Evolutionary conservation across 2,797 vertebrate genomes (phyloP), one percentile per base, ranked within the genome.

Genomic region (Miichthys miiuy): DNA sequence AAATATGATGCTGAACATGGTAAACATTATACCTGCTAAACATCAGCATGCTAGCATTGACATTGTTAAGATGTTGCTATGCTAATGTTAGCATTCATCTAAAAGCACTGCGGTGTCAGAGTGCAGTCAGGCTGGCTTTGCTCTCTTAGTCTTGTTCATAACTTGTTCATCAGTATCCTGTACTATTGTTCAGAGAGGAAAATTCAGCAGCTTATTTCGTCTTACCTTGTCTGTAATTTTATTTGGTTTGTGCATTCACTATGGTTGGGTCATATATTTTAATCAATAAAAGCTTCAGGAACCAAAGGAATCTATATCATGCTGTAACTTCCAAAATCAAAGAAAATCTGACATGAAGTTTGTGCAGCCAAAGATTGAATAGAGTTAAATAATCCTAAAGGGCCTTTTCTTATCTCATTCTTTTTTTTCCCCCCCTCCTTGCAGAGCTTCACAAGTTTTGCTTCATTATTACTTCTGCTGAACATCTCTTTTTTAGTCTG

Each of bases 401-500:
- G 80, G 41, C 57, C 55, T 73, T 51, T 84, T 86, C 67, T 79
- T 78, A 85, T 86, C 80, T 74, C 52, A 9, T 67, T 68, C 56
- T 34, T 63, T 72, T 75, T 81, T 58, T 38, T 44, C 38, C n/a
- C 30, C 34, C 34, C 34, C 38, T 44, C 52, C 51, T 79, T 1
- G 41, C 72, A 57, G 52, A 87, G 75, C 81, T 77, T 87, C 75
- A 74, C 80, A 79, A 80, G 83, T 91, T 92, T 91, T 84, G 71
- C 87, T 92, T 91, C 85, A 89, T 92, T 89, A 91, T 87, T 88
- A 87, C 89, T 86, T 77, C 72, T 83, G 74, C 83, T 88, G 86
- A 93, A 89, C 86, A 89, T 90, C 75, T 89, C 77, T 90, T 87
- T 88, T 81, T 88, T 85, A 89, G 85, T 93, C 85, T 87, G 82